Evolutionary conservation across 2,888 invertebrate genomes (phyloP), one percentile per base, ranked within the genome.

Genomic region (Volucella inflata): DNA sequence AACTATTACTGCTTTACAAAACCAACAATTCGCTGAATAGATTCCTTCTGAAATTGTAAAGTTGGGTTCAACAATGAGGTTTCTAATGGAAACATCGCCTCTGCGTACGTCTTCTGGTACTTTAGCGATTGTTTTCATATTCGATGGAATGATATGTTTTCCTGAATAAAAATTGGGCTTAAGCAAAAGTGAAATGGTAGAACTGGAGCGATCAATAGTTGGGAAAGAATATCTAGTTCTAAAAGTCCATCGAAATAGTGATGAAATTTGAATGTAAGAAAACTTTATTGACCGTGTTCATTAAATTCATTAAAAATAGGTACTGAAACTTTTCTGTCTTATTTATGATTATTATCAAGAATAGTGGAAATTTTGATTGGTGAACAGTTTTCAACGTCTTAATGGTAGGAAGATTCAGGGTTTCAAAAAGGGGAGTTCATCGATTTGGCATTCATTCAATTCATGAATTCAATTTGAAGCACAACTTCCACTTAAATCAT

Each of bases 11-110:
- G 80, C 64, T 4, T 55, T 46, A 55, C 71, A 77, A 38, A 71
- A 75, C 87, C 81, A 81, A 11, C 82, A 53, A 40, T 77, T 36
- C 1, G 78, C 60, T 10, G n/a, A 59, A 57, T 84, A 84, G 12
- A 71, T 12, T 36, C 71, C 80, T 77, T 74, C 62, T 8, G 80
- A 59, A 40, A 87, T 76, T 17, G n/a, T 64, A 40, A 84, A 70
- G 17, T 80, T 71, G 16, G 67, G 53, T 53, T 70, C 10, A 50
- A 76, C 60, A 44, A 44, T 11, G 10, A 57, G 74, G 8, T 38
- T 65, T 46, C 40, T 57, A 11, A 82, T 53, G 36, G 16, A 48
- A 14, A 85, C 48, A 11, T 87, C 74, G 42, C 77, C 72, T 8
- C 77, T 44, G 11, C 62, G 44, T 0, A 80, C 12, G 46, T 77